A percentile compares a stretch with the other conserved stretches of the same genome.
These are phyloP conservation scores for Pseudocheirus occidentalis DNA, from an alignment of 2,797 vertebrate genomes.

Conservation along the genomic window DNA sequence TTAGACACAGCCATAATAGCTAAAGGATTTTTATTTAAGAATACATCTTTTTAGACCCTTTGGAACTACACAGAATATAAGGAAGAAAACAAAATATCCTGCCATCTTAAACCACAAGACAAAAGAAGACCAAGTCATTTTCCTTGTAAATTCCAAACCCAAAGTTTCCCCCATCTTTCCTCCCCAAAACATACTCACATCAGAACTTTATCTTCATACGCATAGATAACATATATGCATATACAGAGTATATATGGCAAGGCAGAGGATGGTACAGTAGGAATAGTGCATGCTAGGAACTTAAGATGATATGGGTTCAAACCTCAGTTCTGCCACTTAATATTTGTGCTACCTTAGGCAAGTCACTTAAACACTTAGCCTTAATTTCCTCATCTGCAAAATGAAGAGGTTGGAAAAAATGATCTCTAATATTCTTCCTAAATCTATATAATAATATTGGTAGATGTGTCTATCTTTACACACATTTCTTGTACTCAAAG, in stretches of 20 bases:
- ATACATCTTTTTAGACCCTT: conserved; percentile 62
- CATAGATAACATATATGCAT: background rate
- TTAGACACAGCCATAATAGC: conserved; percentile 60
- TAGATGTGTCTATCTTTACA: background rate
- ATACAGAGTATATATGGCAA: background rate
- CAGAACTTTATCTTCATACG: background rate
- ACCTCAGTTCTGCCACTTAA: background rate
- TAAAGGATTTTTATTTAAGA: conserved; percentile 50
- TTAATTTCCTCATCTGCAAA: background rate
- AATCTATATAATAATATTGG: background rate
- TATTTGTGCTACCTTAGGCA: background rate
- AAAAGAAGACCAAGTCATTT: conserved; percentile 67
- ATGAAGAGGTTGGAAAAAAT: background rate
- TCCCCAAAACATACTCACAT: background rate
- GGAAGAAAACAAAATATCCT: conserved; percentile 21
- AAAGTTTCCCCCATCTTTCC: background rate
- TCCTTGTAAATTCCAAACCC: conserved; percentile 64
- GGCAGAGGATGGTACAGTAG: background rate
- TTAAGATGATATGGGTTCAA: background rate
- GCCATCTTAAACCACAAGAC: conserved; percentile 65
- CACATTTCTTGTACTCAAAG: background rate
- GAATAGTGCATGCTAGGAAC: background rate
- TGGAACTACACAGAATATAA: conserved; percentile 40
- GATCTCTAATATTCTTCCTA: background rate
- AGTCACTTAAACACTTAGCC: background rate